Percentiles rank a stretch among this genome's conserved stretches.
Conservation (phyloP, 2,113 vertebrate genomes). For the Chaetodon trifascialis region DNA sequence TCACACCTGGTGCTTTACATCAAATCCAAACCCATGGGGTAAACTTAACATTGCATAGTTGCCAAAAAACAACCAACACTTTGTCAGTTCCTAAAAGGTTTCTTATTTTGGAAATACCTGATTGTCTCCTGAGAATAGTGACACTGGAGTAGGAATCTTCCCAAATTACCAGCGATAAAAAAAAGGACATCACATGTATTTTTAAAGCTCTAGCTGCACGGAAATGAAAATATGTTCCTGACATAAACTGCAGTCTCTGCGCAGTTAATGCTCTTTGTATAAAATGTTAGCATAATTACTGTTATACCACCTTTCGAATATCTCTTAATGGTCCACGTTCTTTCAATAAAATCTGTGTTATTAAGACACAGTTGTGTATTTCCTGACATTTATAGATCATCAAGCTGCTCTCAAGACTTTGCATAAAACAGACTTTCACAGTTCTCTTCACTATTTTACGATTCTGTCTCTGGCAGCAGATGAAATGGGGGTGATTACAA, state of each 20-base stretch:
- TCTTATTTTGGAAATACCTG: slow-evolving; percentile 35
- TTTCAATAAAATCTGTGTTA: slow-evolving; percentile 44
- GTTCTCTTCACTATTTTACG: slow-evolving; percentile 56
- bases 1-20: slow-evolving; percentile 39
- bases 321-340: slow-evolving; percentile 27
- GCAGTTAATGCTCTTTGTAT: slow-evolving; percentile 18
- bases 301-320: slow-evolving; percentile 10
- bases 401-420: slow-evolving; percentile 37
- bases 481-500: slow-evolving; percentile 61
- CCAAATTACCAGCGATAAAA: slow-evolving; percentile 24
- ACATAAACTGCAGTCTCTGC: slow-evolving; percentile 29
- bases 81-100: slow-evolving; percentile 31
- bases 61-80: slow-evolving; percentile 29
- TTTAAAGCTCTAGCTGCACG: not conserved
- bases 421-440: slow-evolving; percentile 59
- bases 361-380: slow-evolving; percentile 34
- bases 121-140: slow-evolving; percentile 10
- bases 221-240: slow-evolving; percentile 30
- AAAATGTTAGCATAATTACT: slow-evolving; percentile 39
- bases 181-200: slow-evolving; percentile 5
- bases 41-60: slow-evolving; percentile 36
- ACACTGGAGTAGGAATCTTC: not conserved
- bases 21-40: slow-evolving; percentile 34
- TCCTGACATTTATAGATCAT: slow-evolving; percentile 59
- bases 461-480: slow-evolving; percentile 48